A percentile compares a stretch with the other conserved stretches of the same genome.
Conservation (phyloP, 1,140 invertebrate genomes). For the Adoxophyes honmai region DNA sequence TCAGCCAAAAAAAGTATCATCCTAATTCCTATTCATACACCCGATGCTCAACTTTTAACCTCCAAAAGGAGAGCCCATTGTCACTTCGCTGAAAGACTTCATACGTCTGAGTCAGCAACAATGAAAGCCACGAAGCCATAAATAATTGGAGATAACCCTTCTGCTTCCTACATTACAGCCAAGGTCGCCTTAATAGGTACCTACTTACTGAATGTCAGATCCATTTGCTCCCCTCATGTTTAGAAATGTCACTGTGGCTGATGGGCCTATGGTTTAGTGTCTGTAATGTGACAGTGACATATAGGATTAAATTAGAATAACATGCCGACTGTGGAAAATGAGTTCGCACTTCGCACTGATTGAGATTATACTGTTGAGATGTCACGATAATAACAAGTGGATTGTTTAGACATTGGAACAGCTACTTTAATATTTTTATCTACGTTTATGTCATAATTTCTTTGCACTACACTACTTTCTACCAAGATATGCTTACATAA, state of each 20-base stretch:
- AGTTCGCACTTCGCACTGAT: conserved; percentile 35
- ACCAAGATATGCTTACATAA: too few relatives aligned
- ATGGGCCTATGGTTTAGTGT: conserved; percentile 68
- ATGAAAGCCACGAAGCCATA: conserved; percentile 21
- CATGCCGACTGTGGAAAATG: conserved; percentile 49
- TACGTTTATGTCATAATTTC: too few relatives aligned
- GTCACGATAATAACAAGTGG: conserved; percentile 18
- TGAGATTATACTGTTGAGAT: conserved; percentile 39
- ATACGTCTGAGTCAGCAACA: conserved; percentile 18
- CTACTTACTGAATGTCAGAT: conserved; percentile 65
- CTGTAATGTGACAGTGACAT: conserved; percentile 68
- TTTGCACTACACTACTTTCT: too few relatives aligned
- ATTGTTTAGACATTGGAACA: conserved; percentile 20
- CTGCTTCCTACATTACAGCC: conserved; percentile 44
- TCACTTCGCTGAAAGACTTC: conserved; percentile 29
- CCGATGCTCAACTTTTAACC: background rate
- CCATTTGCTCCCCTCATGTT: conserved; percentile 68
- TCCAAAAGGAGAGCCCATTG: conserved; percentile 1
- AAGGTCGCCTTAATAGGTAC: conserved; percentile 55
- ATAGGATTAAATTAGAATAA: conserved; percentile 67
- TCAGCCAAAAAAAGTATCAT: background rate
- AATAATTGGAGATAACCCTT: conserved; percentile 50
- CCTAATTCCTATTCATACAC: background rate
- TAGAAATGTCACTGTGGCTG: conserved; percentile 70
- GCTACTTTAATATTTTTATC: too few relatives aligned